Base-by-base conservation (phyloP, 2,113 vertebrate genomes). In the Rostratula benghalensis region DNA sequence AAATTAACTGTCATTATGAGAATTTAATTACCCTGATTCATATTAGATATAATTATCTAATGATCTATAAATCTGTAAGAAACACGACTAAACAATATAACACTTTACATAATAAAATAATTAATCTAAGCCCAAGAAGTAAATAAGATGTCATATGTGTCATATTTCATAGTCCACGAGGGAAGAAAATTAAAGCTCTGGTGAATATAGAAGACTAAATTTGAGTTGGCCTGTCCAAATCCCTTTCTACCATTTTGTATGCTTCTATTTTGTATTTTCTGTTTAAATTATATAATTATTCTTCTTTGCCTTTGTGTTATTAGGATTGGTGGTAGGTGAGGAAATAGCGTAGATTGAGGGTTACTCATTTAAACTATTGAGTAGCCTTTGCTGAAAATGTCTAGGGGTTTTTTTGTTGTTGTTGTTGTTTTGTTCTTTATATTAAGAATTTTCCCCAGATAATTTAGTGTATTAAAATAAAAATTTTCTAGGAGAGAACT, bases 1-100 rank as follows among this genome's bases (percentile, higher is more conserved):
- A 93, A 92, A 96, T 93, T 97, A 95, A 68, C 70, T 95, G 48
- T 90, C 79, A 96, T 97, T 97, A 96, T 95, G 83, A 96, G 39
- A 94, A 92, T 88, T 96, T 96, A 97, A 94, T 84, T 70, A 88
- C 39, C 6, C 15, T 92, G 53, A 94, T 97, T 97, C 80, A 92
- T 89, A 95, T 95, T 96, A 95, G 31, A 48, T 95, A 91, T 94
- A 97, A 97, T 98, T 97, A 97, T 30, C 54, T 98, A 97, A 95
- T 96, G 83, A 94, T 91, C 54, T 95, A 75, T 96, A 97, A 97
- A 97, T 96, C 80, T 83, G 25, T 95, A 87, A 91, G 51, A 97
- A 95, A 90, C 73, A 54, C 63, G 97, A 95, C 31, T 85, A 96
- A 79, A 86, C 94, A 94, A 64, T 94, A 75, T 85, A 92, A 90